A percentile compares a stretch with the other conserved stretches of the same genome.
Conservation (phyloP, 2,888 invertebrate genomes). For the Minunthozetes semirufus region DNA sequence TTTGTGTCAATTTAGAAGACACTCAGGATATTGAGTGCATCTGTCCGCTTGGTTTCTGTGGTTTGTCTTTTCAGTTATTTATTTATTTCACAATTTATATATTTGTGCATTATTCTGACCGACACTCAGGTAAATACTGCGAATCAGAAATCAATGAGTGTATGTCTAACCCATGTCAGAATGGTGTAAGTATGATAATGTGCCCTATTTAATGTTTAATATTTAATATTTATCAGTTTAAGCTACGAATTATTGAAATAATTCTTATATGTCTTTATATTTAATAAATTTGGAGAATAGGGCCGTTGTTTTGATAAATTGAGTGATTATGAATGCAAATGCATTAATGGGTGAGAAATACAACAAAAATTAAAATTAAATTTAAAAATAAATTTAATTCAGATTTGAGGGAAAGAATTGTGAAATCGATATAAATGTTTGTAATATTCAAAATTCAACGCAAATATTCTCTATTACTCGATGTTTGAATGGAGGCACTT, state of each 20-base stretch:
- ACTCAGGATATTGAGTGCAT: neutral
- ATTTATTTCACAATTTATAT: neutral
- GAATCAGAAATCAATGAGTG: constrained; percentile 34
- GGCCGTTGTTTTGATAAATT: constrained; percentile 28
- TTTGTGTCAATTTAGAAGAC: neutral
- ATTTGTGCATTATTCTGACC: neutral
- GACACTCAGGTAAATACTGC: constrained; percentile 22
- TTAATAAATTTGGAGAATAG: neutral
- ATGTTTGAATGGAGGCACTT: constrained; percentile 33
- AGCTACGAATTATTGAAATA: too few relatives aligned
- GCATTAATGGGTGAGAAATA: constrained; percentile 5
- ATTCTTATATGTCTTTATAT: neutral
- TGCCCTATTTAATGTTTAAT: too few relatives aligned
- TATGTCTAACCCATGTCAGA: constrained; percentile 30
- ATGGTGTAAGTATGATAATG: constrained; percentile 23
- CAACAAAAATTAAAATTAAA: too few relatives aligned
- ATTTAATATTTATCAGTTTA: too few relatives aligned
- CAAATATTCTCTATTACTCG: neutral
- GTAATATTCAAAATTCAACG: neutral
- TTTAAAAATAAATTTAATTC: neutral
- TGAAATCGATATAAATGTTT: constrained; percentile 32
- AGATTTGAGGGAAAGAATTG: constrained; percentile 25
- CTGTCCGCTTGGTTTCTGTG: constrained; percentile 27
- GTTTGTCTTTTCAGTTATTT: neutral
- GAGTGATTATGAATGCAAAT: constrained; percentile 15